phyloP scores from a whole-genome alignment of 2,888 invertebrate species.

The Lycia hirtaria region DNA sequence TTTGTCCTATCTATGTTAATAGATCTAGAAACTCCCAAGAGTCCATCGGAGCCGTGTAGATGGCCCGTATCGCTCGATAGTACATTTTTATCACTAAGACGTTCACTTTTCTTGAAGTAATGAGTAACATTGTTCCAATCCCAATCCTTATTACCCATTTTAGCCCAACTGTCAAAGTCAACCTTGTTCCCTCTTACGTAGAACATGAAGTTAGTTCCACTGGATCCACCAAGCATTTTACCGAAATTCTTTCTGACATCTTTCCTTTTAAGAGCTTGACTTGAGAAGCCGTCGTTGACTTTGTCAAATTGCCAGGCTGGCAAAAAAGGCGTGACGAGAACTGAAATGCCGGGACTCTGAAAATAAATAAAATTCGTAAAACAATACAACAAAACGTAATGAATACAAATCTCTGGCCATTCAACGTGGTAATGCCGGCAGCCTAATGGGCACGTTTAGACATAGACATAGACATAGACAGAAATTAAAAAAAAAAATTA shows the following conservation, averaged over 20 bases:
- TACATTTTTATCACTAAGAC: conserved; percentile 42
- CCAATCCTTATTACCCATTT: conserved; percentile 83
- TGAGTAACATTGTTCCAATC: conserved; percentile 53
- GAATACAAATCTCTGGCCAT: too few species aligned
- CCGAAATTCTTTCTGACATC: conserved; percentile 82
- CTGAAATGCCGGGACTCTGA: conserved; percentile 60
- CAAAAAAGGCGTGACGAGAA: conserved; percentile 46
- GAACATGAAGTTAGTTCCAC: conserved; percentile 87
- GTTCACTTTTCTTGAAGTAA: conserved; percentile 64
- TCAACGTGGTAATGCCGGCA: too few species aligned
- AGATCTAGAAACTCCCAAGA: conserved; percentile 57
- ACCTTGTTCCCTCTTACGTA: conserved; percentile 87
- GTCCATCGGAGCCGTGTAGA: conserved; percentile 53
- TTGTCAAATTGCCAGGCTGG: conserved; percentile 61
- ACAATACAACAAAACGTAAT: not conserved
- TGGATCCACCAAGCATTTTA: conserved; percentile 88
- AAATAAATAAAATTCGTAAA: conserved; percentile 32
- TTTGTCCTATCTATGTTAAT: conserved; percentile 61
- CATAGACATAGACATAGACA: too few species aligned
- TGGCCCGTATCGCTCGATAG: conserved; percentile 57
- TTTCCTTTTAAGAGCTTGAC: conserved; percentile 51
- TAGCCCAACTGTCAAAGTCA: conserved; percentile 85
- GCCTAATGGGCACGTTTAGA: too few species aligned
- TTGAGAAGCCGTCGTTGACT: conserved; percentile 55
- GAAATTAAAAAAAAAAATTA: too few species aligned